These are phyloP conservation scores for Neodon shergylaensis DNA, from an alignment of 2,113 vertebrate genomes.

Conservation along the genomic window DNA sequence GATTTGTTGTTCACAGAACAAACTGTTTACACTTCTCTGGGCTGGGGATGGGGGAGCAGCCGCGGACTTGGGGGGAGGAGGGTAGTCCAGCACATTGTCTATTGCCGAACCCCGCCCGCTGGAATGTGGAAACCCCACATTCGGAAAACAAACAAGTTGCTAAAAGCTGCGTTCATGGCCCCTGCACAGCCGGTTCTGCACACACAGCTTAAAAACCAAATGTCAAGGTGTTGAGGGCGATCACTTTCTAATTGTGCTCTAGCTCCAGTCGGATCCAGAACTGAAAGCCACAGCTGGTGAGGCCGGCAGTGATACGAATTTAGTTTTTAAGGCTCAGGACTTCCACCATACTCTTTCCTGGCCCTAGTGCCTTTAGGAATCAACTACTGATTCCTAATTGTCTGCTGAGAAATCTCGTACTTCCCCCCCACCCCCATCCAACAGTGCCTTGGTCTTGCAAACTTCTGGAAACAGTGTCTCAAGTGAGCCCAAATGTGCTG, in stretches of 20 bases:
- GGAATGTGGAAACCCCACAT: not conserved
- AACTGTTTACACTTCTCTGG: conserved; percentile 50
- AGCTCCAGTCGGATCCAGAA: not conserved
- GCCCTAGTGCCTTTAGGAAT: not conserved
- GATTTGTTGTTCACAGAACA: conserved; percentile 62
- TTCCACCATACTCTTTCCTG: not conserved
- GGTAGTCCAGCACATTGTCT: not conserved
- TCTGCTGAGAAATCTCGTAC: not conserved
- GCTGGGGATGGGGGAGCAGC: not conserved
- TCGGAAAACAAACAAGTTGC: conserved; percentile 20
- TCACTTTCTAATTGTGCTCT: not conserved
- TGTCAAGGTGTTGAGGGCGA: not conserved
- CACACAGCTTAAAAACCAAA: conserved; percentile 11
- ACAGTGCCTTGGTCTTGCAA: not conserved
- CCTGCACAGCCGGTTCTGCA: not conserved
- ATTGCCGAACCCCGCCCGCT: not conserved
- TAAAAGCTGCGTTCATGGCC: not conserved
- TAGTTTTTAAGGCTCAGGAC: not conserved
- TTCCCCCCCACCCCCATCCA: not conserved
- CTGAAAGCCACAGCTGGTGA: not conserved
- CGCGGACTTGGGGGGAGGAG: not conserved
- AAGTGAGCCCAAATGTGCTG: not conserved
- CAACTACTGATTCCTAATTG: not conserved
- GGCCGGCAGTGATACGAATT: not conserved
- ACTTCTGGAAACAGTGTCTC: not conserved